Conservation (phyloP, 2,113 vertebrate species). For the Syngnathus scovelli region DNA sequence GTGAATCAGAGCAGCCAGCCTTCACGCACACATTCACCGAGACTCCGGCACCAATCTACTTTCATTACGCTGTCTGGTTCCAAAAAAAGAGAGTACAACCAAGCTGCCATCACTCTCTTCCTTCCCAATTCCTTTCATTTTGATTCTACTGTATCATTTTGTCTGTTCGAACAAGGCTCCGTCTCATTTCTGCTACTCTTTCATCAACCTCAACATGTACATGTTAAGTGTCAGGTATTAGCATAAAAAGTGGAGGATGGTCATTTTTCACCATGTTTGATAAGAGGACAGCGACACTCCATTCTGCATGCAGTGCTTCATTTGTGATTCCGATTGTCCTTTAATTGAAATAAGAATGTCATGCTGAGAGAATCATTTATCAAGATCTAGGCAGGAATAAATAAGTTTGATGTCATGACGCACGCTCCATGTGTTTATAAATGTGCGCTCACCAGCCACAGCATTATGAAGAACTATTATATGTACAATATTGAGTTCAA, state of each 20-base stretch:
- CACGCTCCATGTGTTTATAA: constrained; percentile 4
- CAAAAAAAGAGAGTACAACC: constrained; percentile 23
- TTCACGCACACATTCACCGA: constrained; percentile 34
- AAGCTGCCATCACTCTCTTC: constrained; percentile 11
- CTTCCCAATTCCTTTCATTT: constrained; percentile 21
- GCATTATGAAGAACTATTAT: not conserved
- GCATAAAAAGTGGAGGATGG: constrained; percentile 57
- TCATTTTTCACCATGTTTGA: constrained; percentile 41
- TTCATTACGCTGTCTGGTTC: constrained; percentile 35
- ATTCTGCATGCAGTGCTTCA: not conserved
- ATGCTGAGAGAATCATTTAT: constrained; percentile 20
- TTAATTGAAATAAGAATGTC: constrained; percentile 50
- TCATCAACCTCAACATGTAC: constrained; percentile 54
- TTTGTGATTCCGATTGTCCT: constrained; percentile 18
- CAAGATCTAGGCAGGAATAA: constrained; percentile 11
- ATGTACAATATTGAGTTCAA: not conserved
- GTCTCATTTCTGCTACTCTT: constrained; percentile 50
- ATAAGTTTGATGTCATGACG: not conserved
- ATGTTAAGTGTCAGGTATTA: constrained; percentile 58
- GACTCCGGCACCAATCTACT: constrained; percentile 22
- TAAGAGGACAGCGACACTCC: constrained; percentile 34
- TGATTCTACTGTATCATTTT: constrained; percentile 38
- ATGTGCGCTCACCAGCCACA: not conserved
- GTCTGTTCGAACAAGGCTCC: constrained; percentile 40
- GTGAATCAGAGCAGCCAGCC: constrained; percentile 30